These are phyloP conservation scores for Acrobasis repandana DNA, from an alignment of 2,888 invertebrate species.

Conservation along the genomic window DNA sequence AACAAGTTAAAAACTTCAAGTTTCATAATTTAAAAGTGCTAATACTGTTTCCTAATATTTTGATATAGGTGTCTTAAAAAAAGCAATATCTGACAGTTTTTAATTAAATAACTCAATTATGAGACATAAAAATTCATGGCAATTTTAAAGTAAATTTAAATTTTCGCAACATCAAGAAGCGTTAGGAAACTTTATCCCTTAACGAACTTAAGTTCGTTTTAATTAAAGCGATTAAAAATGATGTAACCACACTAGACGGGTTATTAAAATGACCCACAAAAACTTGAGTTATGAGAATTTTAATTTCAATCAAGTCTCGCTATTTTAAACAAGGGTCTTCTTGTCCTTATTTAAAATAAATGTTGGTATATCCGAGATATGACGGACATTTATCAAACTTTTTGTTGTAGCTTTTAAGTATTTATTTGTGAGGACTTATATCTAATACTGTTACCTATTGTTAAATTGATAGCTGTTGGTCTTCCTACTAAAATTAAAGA, in stretches of 20 bases:
- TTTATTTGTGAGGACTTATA: no score
- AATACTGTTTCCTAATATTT: not conserved
- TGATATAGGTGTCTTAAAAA: not conserved
- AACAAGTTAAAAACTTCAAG: not conserved
- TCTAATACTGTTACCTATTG: no score
- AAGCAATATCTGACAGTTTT: not conserved
- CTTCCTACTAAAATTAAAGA: no score
- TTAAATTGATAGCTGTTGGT: no score
- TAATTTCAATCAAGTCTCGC: not conserved
- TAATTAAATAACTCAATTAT: conserved; percentile 1
- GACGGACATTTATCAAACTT: not conserved
- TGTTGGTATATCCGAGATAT: not conserved
- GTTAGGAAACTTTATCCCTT: conserved; percentile 2
- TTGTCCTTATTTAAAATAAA: not conserved
- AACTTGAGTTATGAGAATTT: not conserved
- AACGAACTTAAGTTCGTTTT: not conserved
- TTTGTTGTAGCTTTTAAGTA: no score
- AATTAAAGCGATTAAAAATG: conserved; percentile 2
- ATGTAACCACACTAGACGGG: not conserved
- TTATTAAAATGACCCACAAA: not conserved
- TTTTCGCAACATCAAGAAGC: not conserved
- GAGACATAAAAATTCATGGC: conserved; percentile 3
- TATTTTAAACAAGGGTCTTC: not conserved
- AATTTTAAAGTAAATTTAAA: not conserved
- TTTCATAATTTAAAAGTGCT: not conserved